Percentiles rank a stretch among this genome's conserved stretches.
These are phyloP conservation scores for Homarus americanus DNA, from an alignment of 1,140 invertebrate species.

Conservation along the genomic window DNA sequence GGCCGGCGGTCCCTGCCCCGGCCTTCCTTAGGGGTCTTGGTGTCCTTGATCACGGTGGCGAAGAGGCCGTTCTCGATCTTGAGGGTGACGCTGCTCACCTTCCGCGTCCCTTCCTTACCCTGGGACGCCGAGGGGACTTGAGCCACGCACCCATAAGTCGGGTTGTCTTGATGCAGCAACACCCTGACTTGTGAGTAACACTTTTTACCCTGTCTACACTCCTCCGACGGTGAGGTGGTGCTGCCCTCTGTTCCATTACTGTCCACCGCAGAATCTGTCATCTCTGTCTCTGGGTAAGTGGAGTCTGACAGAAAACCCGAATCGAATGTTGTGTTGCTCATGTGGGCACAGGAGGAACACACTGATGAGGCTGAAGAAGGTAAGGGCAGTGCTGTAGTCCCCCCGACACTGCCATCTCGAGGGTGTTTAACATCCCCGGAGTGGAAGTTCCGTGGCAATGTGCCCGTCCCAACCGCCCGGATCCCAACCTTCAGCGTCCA, in stretches of 20 bases:
- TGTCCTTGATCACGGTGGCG: slow-evolving; percentile 37
- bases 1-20: slow-evolving; percentile 41
- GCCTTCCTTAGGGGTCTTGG: background rate
- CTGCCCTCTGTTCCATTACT: background rate
- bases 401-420: background rate
- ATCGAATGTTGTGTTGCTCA: slow-evolving; percentile 25
- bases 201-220: background rate
- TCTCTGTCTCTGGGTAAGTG: slow-evolving; percentile 24
- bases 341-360: slow-evolving; percentile 19
- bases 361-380: slow-evolving; percentile 3
- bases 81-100: slow-evolving; percentile 49
- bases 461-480: background rate
- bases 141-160: slow-evolving; percentile 8
- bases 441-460: slow-evolving; percentile 27
- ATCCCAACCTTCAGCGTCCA: background rate
- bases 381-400: background rate
- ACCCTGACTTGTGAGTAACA: background rate
- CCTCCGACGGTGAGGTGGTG: no score
- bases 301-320: slow-evolving; percentile 44
- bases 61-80: slow-evolving; percentile 65
- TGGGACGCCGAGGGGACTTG: background rate
- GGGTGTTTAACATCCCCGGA: background rate
- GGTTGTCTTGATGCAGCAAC: slow-evolving; percentile 35
- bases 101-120: background rate
- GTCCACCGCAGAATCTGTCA: background rate